Evolutionary conservation across 2,113 vertebrate genomes (phyloP).

Genomic region (Tupaia tana): DNA sequence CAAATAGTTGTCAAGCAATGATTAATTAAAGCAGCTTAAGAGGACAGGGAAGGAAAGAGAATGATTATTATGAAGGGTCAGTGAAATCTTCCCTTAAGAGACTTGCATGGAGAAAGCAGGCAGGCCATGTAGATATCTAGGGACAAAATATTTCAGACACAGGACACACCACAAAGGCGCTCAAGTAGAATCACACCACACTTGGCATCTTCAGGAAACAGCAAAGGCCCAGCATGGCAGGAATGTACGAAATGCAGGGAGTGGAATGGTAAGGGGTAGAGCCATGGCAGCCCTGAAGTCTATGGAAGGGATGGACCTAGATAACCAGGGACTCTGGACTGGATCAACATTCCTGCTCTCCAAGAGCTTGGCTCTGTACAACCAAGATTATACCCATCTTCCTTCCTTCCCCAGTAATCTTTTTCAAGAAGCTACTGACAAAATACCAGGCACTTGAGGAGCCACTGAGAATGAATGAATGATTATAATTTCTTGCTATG

Average conservation of each 20-base stretch:
- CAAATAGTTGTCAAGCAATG: background rate
- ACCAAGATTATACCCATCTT: background rate
- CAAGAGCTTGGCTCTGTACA: background rate
- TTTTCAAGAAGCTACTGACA: background rate
- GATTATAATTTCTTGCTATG: background rate
- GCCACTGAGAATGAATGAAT: background rate
- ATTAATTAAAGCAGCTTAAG: background rate
- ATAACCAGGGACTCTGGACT: fast-evolving
- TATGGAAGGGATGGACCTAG: background rate
- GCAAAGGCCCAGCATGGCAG: background rate
- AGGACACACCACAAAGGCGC: background rate
- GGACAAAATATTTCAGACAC: background rate
- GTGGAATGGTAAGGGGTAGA: background rate
- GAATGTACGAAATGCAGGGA: background rate
- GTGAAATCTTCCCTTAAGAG: background rate
- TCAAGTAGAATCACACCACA: background rate
- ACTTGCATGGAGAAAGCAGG: background rate
- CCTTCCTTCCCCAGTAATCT: background rate
- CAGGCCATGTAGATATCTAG: background rate
- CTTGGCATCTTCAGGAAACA: background rate
- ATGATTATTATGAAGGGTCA: background rate
- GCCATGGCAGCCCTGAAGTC: background rate
- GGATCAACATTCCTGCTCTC: background rate
- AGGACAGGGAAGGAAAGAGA: background rate
- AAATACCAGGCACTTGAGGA: background rate